phyloP scores from a whole-genome alignment of 2,113 vertebrate genomes.

The Neolamprologus variostigma region DNA sequence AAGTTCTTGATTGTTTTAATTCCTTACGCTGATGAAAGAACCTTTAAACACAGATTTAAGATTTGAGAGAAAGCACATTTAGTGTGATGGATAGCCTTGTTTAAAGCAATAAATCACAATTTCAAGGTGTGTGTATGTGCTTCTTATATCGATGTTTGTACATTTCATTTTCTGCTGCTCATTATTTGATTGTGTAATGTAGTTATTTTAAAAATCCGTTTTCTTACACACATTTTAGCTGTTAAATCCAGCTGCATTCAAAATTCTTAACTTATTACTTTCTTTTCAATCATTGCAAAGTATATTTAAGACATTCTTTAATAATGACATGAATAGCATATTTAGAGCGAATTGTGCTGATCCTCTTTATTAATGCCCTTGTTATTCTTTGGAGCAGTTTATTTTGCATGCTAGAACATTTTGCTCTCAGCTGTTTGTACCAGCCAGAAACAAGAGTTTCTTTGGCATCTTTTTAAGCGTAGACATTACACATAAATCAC shows the following conservation, averaged over 20 bases:
- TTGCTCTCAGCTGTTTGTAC: not conserved
- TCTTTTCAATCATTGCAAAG: not conserved
- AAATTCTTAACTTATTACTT: not conserved
- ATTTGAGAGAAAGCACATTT: conserved; percentile 26
- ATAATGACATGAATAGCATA: not conserved
- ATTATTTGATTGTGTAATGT: not conserved
- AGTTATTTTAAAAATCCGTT: not conserved
- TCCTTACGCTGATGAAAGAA: conserved; percentile 38
- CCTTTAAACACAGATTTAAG: conserved; percentile 4
- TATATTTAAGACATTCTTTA: not conserved
- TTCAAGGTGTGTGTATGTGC: not conserved
- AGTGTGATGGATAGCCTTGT: conserved; percentile 18
- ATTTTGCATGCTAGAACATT: not conserved
- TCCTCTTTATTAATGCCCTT: not conserved
- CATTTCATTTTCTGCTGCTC: not conserved
- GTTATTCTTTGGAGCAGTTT: not conserved
- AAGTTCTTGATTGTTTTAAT: conserved; percentile 29
- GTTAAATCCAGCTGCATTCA: not conserved
- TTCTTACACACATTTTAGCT: not conserved
- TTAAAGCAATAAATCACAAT: conserved; percentile 17
- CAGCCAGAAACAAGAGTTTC: not conserved
- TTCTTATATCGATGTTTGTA: not conserved
- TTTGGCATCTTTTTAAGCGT: not conserved
- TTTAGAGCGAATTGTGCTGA: not conserved
- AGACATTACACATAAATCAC: not conserved